Evolutionary conservation across 1,140 invertebrate genomes (phyloP).

Genomic region (Mesaphorura yosii): DNA sequence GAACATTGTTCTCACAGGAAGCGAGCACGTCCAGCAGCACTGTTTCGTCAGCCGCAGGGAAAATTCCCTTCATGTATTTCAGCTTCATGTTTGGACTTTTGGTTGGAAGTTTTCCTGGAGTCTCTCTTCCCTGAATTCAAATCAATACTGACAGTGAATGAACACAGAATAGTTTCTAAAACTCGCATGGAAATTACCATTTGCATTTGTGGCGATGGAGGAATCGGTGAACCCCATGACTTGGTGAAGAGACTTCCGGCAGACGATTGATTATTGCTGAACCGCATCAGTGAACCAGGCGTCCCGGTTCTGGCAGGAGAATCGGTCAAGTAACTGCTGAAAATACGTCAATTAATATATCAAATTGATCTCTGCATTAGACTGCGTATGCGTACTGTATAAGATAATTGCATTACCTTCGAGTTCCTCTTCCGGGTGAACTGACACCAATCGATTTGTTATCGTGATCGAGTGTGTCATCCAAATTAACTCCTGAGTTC

Average conservation of each 20-base stretch:
- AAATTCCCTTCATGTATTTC: slow-evolving; percentile 38
- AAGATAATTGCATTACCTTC: slow-evolving; percentile 8
- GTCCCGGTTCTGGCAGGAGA: slow-evolving; percentile 30
- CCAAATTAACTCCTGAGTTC: neutral
- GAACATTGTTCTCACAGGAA: slow-evolving; percentile 38
- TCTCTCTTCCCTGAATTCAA: slow-evolving; percentile 9
- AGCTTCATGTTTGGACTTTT: slow-evolving; percentile 32
- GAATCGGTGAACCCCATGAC: slow-evolving; percentile 28
- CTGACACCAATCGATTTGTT: slow-evolving; percentile 25
- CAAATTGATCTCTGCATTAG: too few species aligned
- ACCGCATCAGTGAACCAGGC: slow-evolving; percentile 28
- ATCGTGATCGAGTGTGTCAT: slow-evolving; percentile 23
- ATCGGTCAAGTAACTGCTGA: slow-evolving; percentile 11
- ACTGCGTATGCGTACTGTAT: too few species aligned
- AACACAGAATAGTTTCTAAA: too few species aligned
- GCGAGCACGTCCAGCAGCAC: slow-evolving; percentile 36
- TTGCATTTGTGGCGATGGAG: slow-evolving; percentile 28
- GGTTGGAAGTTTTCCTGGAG: slow-evolving; percentile 7
- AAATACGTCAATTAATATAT: too few species aligned
- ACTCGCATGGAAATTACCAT: slow-evolving; percentile 17
- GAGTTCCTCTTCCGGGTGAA: slow-evolving; percentile 28
- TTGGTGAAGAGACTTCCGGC: slow-evolving; percentile 22
- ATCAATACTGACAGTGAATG: too few species aligned
- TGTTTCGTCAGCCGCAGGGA: slow-evolving; percentile 38
- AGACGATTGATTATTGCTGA: slow-evolving; percentile 29